Evolutionary conservation across 2,113 vertebrate genomes (phyloP), one percentile per base, ranked within the genome.

Genomic region (Oostethus manadensis): DNA sequence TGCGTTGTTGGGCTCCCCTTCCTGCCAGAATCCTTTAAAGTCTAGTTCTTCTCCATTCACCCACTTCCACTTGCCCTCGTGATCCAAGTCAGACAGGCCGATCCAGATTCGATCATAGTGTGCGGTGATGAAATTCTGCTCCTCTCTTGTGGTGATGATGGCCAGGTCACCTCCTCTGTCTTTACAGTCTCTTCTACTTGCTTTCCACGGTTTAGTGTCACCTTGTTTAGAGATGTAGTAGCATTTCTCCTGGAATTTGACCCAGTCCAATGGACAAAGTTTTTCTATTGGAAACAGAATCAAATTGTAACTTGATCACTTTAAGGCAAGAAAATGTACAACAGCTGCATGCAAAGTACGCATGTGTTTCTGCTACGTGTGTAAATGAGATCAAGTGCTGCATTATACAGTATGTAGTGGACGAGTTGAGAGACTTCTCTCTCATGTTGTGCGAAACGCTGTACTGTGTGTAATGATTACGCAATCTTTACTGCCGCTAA

Each of bases 61-160:
- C 81, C 73, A 83, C 47, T 9, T 53, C 75, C 70, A 83, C 11
- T 2, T n/a, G 6, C 16, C 15, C 6, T 71, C 67, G 1, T 2
- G 2, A 1, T 17, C 3, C 0, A 0, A 40, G 26, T 68, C 65
- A 38, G 44, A 65, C 59, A 82, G 49, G 13, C 73, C 70, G 5
- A 77, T 70, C 73, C 76, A 82, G 54, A 23, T 13, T 3, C 2
- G 1, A 1, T 0, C 1, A 0, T 23, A 10, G 14, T 13, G 10
- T 11, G 0, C 46, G 15, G 2, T 21, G 46, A 82, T 16, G 29
- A 70, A 66, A 26, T 64, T 0, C 26, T 47, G 10, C 51, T 74
- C 66, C 2, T n/a, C 29, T 40, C 3, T 20, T 10, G 57, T 62
- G 17, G 29, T 70, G 56, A 70, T 42, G 4, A 62, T 62, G 18